A percentile compares a stretch with the other conserved stretches of the same genome.
phyloP scores from a whole-genome alignment of 2,888 invertebrate species.

The Blastobasis lacticolella region DNA sequence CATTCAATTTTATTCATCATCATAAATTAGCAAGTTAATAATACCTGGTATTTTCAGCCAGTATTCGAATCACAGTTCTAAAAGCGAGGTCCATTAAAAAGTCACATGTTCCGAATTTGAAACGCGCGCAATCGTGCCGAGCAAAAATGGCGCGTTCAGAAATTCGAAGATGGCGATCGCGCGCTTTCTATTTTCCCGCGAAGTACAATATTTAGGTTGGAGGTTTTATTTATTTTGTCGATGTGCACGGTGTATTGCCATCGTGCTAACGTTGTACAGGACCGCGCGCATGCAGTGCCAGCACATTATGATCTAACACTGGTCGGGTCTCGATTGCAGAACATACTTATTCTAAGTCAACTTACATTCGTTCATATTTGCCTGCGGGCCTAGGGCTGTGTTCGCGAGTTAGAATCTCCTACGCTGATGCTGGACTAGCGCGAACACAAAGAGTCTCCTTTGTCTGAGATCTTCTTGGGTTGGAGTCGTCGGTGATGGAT shows the following conservation, averaged over 20 bases:
- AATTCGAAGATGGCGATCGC: slow-evolving; percentile 10
- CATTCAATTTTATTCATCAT: too few relatives aligned
- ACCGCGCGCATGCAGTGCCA: slow-evolving; percentile 70
- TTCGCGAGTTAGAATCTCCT: slow-evolving; percentile 32
- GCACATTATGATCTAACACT: slow-evolving; percentile 75
- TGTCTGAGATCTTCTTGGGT: too few relatives aligned
- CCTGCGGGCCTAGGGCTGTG: slow-evolving; percentile 70
- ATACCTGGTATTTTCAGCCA: neutral
- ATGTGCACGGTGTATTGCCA: too few relatives aligned
- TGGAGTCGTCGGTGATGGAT: too few relatives aligned
- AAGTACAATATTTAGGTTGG: slow-evolving; percentile 8
- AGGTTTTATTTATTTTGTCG: too few relatives aligned
- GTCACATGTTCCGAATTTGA: slow-evolving; percentile 17
- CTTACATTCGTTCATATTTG: slow-evolving; percentile 76
- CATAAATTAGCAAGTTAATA: too few relatives aligned
- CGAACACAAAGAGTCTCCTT: too few relatives aligned
- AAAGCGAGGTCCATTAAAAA: slow-evolving; percentile 1
- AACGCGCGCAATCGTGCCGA: neutral
- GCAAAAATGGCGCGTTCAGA: slow-evolving; percentile 1
- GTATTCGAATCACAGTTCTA: slow-evolving; percentile 1
- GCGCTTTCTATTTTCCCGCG: slow-evolving; percentile 13
- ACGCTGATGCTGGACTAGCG: too few relatives aligned
- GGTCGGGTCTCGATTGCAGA: slow-evolving; percentile 70
- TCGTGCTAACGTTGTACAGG: slow-evolving; percentile 38
- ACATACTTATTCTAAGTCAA: slow-evolving; percentile 75